Base-by-base conservation (phyloP, 2,113 vertebrate species). In the Formicarius rufipectus region DNA sequence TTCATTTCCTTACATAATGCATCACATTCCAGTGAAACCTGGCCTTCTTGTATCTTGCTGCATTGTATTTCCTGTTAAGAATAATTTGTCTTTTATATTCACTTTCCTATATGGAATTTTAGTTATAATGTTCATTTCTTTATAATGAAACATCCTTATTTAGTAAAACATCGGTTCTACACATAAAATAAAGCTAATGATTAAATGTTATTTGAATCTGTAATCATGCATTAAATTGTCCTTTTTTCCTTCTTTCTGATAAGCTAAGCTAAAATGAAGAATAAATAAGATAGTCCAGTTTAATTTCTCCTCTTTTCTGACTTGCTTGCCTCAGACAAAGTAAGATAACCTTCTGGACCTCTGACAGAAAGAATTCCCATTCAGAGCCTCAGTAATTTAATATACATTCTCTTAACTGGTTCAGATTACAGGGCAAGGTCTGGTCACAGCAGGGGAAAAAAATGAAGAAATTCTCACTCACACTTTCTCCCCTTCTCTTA, bases 1-100 rank as follows among this genome's bases (percentile, higher is more conserved):
- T 98, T 99, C 97, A 99, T 98, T 85, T 99, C 98, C 95, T 94
- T 98, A 98, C 99, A 99, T 21, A 97, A 84, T 5, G 97, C 90
- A 28, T 99, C 99, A 22, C 99, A 99, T 89, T 98, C 96, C 80
- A 99, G 75, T 9, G 95, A 96, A 94, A 95, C 80, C 13, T 98
- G 98, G 77, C 95, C 97, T 77, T 97, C 98, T 73, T 94, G 96
- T 14, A 98, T 97, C 92, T 97, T 97, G 53, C 92, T 98, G 94
- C 99, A 99, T 5, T 87, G 95, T 31, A 99, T 81, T 94, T 99
- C 99, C 99, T 99, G 79, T 55, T 95, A 91, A 94, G 53, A 55
- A 87, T 23, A 95, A 94, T 77, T 84, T 89, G 69, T 44, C 30
- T 83, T 92, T 90, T 66, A 86, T 27, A 77, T 86, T 53, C 2